These are phyloP conservation scores for Euzetes globulus DNA, from an alignment of 2,888 invertebrate genomes.

Conservation along the genomic window DNA sequence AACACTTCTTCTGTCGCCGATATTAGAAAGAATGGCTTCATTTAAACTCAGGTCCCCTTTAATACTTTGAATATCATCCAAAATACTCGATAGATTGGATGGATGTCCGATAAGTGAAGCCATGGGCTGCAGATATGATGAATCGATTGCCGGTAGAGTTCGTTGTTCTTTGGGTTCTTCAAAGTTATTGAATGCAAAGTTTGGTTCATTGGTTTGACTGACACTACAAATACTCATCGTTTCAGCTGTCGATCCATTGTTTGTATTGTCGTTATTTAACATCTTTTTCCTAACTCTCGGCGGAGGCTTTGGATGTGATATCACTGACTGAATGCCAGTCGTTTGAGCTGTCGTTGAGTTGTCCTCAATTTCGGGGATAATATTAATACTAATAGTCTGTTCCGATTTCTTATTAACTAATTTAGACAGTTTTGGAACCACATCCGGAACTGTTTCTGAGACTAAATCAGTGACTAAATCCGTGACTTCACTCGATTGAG, in stretches of 20 bases:
- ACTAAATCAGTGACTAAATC: conserved; percentile 5
- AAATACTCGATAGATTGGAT: conserved; percentile 29
- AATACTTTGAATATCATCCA: conserved; percentile 37
- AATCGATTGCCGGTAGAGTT: conserved; percentile 10
- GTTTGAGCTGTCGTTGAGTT: not conserved
- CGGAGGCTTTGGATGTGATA: conserved; percentile 24
- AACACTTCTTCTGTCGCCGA: conserved; percentile 26
- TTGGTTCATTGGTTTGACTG: not conserved
- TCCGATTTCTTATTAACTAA: not conserved
- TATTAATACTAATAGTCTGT: not conserved
- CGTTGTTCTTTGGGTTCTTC: not conserved
- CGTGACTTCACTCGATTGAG: conserved; percentile 31
- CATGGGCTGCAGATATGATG: not conserved
- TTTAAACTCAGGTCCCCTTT: conserved; percentile 37
- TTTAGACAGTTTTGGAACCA: not conserved
- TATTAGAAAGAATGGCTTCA: conserved; percentile 2
- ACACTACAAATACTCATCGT: not conserved
- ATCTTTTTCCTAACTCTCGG: conserved; percentile 27
- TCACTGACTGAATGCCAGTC: not conserved
- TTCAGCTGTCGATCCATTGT: not conserved
- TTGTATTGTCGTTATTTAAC: not conserved
- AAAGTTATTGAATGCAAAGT: not conserved
- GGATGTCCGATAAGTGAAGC: conserved; percentile 6
- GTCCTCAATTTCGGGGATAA: not conserved
- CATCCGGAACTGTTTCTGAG: conserved; percentile 23